Percentiles rank a stretch among this genome's conserved stretches.
Conservation (phyloP, 1,140 invertebrate genomes). For the Bombus difficillimus region DNA sequence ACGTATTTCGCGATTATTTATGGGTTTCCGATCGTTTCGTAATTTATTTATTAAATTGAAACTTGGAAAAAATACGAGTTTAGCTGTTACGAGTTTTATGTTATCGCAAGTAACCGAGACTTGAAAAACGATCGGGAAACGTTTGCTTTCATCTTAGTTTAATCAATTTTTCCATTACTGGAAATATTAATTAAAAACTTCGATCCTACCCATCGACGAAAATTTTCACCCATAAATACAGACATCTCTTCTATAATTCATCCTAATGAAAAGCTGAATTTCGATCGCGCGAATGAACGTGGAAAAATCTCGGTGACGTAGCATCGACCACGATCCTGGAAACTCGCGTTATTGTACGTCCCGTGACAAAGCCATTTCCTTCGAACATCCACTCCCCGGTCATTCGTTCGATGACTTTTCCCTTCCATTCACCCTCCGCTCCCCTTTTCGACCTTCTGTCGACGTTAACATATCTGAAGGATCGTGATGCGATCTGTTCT, state of each 20-base stretch:
- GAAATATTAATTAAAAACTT: too few relatives aligned
- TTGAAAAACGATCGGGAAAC: not conserved
- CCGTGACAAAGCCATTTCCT: not conserved
- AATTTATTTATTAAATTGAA: too few relatives aligned
- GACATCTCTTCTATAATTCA: not conserved
- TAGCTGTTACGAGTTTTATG: too few relatives aligned
- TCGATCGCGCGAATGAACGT: not conserved
- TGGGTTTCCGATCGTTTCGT: rapidly evolving
- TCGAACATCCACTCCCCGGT: not conserved
- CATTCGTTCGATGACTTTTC: not conserved
- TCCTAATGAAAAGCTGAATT: not conserved
- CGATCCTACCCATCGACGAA: too few relatives aligned
- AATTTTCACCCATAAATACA: too few relatives aligned
- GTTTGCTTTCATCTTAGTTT: not conserved
- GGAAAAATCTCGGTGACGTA: not conserved
- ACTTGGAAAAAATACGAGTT: too few relatives aligned
- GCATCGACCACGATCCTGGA: not conserved
- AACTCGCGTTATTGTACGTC: not conserved
- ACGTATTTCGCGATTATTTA: not conserved
- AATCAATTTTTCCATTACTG: not conserved
- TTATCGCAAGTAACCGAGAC: not conserved
- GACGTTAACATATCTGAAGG: slow-evolving; percentile 16
- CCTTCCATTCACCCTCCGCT: not conserved
- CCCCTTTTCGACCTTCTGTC: not conserved
- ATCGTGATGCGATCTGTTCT: slow-evolving; percentile 24